Evolutionary conservation across 2,888 invertebrate genomes (phyloP), one percentile per base, ranked within the genome.

Genomic region (Ditylenchus weischeri): DNA sequence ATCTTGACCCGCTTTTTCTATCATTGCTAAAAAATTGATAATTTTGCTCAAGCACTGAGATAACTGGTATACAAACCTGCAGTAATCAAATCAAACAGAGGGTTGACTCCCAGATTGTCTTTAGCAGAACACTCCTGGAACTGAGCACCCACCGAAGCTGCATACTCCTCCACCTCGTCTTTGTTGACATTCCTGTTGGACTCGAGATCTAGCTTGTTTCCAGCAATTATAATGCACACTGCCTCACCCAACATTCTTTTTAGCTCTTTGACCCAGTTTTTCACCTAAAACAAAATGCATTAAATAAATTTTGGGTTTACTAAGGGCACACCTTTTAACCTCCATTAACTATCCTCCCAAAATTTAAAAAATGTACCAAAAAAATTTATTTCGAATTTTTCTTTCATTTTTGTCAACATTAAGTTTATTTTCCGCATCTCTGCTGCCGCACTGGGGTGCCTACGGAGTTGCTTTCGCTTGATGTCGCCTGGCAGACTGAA

Each of bases 231-330:
- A 68, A 96, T 87, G 75, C 91, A 89, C 77, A 96, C 91, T 78
- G 93, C 91, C n/a, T 90, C 89, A 5, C 95, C 96, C 51, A 96
- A 87, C 90, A 96, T 94, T 85, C 92, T 92, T 76, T 91, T 89
- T 66, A 98, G 85, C 84, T 98, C 96, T 83, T 93, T 93, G 36
- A 96, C 95, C 98, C 98, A 98, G 84, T 90, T 92, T 86, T 95
- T 93, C 0, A 95, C 91, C 91, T 91, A 78, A 47, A 86, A 85
- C 0, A 36, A 59, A 8, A 13, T 6, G 7, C 10, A 23, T 11
- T 66, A 6, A 71, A 58, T 65, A 72, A 36, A 18, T 62, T 38
- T 71, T 7, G 7, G 5, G 29, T 29, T 29, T 29, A 29, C 2
- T 29, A 4, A 29, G 29, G 29, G 5, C 2, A 29, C 5, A 4